These are phyloP conservation scores for Phlogophora meticulosa DNA, from an alignment of 2,888 invertebrate species.

Conservation along the genomic window DNA sequence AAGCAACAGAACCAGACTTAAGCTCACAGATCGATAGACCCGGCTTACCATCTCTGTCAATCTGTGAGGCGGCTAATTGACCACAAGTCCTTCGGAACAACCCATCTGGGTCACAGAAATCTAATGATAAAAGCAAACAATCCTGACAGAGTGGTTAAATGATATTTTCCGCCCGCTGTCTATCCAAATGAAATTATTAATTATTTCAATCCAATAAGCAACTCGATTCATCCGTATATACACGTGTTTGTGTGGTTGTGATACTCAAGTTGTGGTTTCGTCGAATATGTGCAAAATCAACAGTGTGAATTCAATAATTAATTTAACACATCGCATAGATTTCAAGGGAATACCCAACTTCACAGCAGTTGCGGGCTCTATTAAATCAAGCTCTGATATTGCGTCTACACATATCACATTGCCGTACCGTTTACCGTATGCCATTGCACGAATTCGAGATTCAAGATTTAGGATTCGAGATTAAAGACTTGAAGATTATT, in stretches of 20 bases:
- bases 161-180: background rate
- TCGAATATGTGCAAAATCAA: conserved; percentile 21
- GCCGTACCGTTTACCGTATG: background rate
- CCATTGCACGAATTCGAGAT: background rate
- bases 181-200: conserved; percentile 32
- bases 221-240: background rate
- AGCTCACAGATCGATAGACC: conserved; percentile 15
- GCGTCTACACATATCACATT: background rate
- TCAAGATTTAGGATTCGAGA: too few relatives aligned
- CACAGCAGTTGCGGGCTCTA: background rate
- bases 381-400: conserved; percentile 4
- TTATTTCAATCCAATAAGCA: conserved; percentile 33
- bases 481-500: too few relatives aligned
- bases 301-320: conserved; percentile 18
- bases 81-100: conserved; percentile 24
- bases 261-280: background rate
- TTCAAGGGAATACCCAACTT: conserved; percentile 8
- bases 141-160: background rate
- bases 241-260: background rate
- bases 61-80: conserved; percentile 35
- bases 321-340: conserved; percentile 23
- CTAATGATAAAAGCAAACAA: conserved; percentile 7
- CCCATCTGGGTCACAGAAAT: conserved; percentile 14
- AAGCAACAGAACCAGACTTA: background rate
- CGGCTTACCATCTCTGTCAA: conserved; percentile 18